Evolutionary conservation across 2,797 vertebrate species (phyloP), one percentile per base, ranked within the genome.

Genomic region (Neostethus bicornis): DNA sequence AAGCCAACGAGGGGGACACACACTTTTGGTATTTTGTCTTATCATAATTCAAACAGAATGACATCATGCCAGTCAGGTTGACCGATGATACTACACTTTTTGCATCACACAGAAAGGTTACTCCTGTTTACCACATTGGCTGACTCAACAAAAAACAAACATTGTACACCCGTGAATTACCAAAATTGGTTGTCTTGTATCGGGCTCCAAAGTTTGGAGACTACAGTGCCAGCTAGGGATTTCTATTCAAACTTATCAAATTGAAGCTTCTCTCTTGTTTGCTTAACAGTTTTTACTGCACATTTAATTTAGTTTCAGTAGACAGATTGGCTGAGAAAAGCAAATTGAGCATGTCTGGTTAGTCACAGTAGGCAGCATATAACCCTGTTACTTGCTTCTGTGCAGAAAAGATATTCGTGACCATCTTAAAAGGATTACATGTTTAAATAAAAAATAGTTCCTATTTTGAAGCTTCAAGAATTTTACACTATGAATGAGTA

Each of bases 1-100:
- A 19, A 14, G 34, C 59, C 9, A 24, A 34, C 46, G 46, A 35
- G 26, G 20, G 46, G 51, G 13, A 39, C n/a, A 59, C 13, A 38
- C 19, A 31, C 12, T 46, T 35, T 23, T 5, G 9, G 1, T 47
- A 28, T 28, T 59, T 60, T 51, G 35, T 66, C 62, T 60, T 73
- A 79, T 83, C 75, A 46, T 39, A 26, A 42, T 29, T 69, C 54
- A 51, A 70, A 58, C 31, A 64, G 59, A 37, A 51, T 86, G 85
- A 89, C 79, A 70, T 88, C 80, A 87, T 74, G 52, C 60, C 73
- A 19, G 65, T 67, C 66, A 75, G 51, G 73, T n/a, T 1, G 50
- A 23, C 66, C 32, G 38, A 51, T 77, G 77, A 87, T 86, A 86
- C 83, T 81, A 81, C 71, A 81, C 75, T 80, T 21, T 74, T 73